A percentile compares a stretch with the other conserved stretches of the same genome.
These are phyloP conservation scores for Lepidurus arcticus DNA, from an alignment of 1,140 invertebrate genomes.

Conservation along the genomic window DNA sequence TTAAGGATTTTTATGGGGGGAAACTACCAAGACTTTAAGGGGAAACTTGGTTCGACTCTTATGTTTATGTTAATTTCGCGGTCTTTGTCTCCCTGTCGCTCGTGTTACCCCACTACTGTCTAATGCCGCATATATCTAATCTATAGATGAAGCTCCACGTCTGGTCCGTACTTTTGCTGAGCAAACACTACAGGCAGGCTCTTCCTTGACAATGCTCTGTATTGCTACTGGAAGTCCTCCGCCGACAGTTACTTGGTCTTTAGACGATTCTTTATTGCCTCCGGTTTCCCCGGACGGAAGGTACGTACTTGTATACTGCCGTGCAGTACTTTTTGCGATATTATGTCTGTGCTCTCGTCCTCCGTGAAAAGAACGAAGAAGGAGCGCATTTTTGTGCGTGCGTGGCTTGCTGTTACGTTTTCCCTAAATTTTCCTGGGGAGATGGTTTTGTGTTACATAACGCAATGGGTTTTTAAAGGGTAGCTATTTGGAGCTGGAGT, in stretches of 20 bases:
- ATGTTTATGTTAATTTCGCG: neutral
- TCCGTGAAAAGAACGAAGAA: neutral
- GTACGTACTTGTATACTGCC: neutral
- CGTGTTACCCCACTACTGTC: neutral
- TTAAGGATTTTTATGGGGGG: too few species aligned
- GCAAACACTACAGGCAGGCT: conserved; percentile 73
- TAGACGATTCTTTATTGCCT: conserved; percentile 68
- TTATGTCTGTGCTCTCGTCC: neutral
- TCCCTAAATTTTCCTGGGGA: neutral
- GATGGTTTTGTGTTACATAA: neutral
- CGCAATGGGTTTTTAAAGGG: conserved; percentile 49
- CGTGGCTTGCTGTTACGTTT: too few species aligned
- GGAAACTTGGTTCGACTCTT: neutral
- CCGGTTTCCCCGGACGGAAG: conserved; percentile 42
- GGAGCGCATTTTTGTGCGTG: neutral
- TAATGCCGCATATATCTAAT: conserved; percentile 35
- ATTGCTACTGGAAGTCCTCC: conserved; percentile 62
- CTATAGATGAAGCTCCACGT: conserved; percentile 75
- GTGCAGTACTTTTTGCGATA: conserved; percentile 16
- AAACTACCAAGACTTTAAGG: neutral
- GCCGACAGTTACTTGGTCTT: conserved; percentile 74
- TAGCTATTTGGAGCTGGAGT: conserved; percentile 73
- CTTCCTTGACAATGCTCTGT: conserved; percentile 77
- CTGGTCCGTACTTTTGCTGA: conserved; percentile 75
- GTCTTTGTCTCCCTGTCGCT: neutral